Evolutionary conservation across 2,888 invertebrate genomes (phyloP).

Genomic region (Troides oblongomaculatus): DNA sequence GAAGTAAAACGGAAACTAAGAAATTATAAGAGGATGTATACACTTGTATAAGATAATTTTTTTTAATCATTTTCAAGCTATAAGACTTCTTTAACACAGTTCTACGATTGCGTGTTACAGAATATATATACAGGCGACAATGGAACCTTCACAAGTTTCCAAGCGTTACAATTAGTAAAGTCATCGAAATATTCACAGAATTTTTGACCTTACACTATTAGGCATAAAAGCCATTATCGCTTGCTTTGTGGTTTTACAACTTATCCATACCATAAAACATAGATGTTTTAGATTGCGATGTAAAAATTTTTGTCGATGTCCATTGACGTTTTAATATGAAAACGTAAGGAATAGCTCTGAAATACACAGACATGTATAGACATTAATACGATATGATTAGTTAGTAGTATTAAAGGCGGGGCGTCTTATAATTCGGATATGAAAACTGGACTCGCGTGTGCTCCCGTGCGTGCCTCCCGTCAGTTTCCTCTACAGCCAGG

Average conservation of each 20-base stretch:
- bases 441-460: slow-evolving; percentile 68
- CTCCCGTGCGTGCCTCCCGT: slow-evolving; percentile 67
- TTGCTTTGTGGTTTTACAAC: background rate
- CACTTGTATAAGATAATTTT: no score
- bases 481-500: slow-evolving; percentile 69
- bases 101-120: slow-evolving; percentile 41
- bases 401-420: background rate
- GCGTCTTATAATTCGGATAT: slow-evolving; percentile 28
- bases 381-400: background rate
- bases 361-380: background rate
- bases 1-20: no score
- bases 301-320: background rate
- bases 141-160: slow-evolving; percentile 55
- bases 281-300: background rate
- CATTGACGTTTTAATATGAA: background rate
- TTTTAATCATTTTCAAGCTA: no score
- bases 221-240: background rate
- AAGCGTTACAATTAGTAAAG: slow-evolving; percentile 52
- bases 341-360: background rate
- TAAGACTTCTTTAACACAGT: no score
- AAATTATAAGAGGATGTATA: no score
- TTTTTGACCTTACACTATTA: background rate
- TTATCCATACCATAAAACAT: background rate
- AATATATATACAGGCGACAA: slow-evolving; percentile 53
- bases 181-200: background rate